Base-by-base conservation (phyloP, 2,113 vertebrate species). In the Takifugu flavidus region DNA sequence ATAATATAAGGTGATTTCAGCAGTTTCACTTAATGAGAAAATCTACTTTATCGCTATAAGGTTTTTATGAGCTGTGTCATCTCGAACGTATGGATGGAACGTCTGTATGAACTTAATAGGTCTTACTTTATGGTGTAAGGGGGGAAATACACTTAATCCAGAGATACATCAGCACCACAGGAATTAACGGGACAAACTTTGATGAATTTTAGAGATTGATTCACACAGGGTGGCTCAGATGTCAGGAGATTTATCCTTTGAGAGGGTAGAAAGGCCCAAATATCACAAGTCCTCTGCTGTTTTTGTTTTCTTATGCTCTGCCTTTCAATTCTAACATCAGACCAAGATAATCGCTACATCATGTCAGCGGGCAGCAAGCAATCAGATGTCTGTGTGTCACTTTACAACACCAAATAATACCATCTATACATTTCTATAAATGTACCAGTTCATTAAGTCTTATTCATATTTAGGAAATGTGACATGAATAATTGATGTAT, bases 11-110 rank as follows among this genome's bases (percentile, higher is more conserved):
- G 83, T 82, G 76, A 83, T 79, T 88, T 88, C 81, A 88, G 82
- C 82, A 87, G 74, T 83, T 88, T 85, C 82, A 85, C 72, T 72
- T 87, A 89, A 90, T 89, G 87, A 89, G 83, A 85, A 89, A 86
- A 87, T 85, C 80, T 87, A 74, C 82, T 88, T 87, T 82, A 84
- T 78, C 43, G 81, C 85, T 73, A 53, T 71, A 72, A 79, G 78
- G 73, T 77, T 77, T 86, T 87, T 85, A 87, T 88, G 85, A 89
- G 80, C 80, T 78, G 75, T 87, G 88, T 89, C 85, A 87, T 86
- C 79, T 14, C 25, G 44, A 84, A 82, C 64, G 79, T 85, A 87
- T 82, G 85, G 86, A 75, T 78, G 80, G 66, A 77, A 88, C 62
- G 80, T 80, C 80, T 59, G 74, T 72, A 65, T 61, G 72, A 79